Conservation (phyloP, 2,888 invertebrate species). For the Eremobia ochroleuca region DNA sequence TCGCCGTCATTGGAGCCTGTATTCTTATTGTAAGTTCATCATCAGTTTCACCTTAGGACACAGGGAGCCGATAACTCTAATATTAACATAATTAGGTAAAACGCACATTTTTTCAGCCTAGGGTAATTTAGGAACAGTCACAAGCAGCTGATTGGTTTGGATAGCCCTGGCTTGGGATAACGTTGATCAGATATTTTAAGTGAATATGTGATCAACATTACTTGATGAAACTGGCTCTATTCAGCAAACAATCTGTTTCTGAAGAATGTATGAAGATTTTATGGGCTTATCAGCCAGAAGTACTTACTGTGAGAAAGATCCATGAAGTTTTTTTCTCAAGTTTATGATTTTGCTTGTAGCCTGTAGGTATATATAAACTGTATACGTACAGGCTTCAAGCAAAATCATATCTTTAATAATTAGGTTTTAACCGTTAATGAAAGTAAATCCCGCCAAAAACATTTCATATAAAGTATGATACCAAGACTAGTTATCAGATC, state of each 20-base stretch:
- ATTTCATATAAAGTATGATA: background rate
- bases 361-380: too few relatives aligned
- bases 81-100: too few relatives aligned
- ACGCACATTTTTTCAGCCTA: too few relatives aligned
- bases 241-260: background rate
- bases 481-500: background rate
- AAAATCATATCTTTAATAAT: too few relatives aligned
- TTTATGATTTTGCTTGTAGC: too few relatives aligned
- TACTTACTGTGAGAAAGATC: too few relatives aligned
- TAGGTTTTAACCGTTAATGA: background rate
- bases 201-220: background rate
- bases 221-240: background rate
- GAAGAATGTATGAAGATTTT: background rate
- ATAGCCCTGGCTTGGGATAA: background rate
- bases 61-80: too few relatives aligned
- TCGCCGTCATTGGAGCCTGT: conserved; percentile 75
- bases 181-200: background rate
- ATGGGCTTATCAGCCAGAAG: background rate
- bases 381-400: too few relatives aligned
- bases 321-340: too few relatives aligned
- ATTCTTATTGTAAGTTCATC: conserved; percentile 72
- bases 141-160: too few relatives aligned
- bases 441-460: background rate
- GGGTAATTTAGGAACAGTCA: too few relatives aligned
- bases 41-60: background rate